Evolutionary conservation across 1,140 invertebrate species (phyloP), one percentile per base, ranked within the genome.

Genomic region (Pseudachorutes palmiensis): DNA sequence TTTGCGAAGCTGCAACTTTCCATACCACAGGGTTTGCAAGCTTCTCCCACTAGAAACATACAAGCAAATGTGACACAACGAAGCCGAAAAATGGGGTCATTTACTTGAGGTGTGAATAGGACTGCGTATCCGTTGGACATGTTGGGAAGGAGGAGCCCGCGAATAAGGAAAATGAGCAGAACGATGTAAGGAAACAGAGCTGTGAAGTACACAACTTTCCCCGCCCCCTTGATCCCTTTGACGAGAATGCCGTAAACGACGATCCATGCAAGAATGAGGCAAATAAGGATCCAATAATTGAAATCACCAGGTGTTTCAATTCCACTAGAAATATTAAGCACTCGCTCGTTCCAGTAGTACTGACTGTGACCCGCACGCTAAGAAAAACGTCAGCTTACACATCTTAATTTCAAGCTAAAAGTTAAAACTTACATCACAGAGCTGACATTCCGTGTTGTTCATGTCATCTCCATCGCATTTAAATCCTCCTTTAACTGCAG

Each of bases 201-300:
- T 9, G 94, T 97, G 5, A 97, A 88, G 74, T 96, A 97, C 30
- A 94, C 91, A 2, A 94, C 90, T 36, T 68, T 61, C 36, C 29
- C 41, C 33, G 19, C 22, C 19, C 14, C 12, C 24, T 58, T 32
- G n/a, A 64, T 22, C n/a, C 32, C 36, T 16, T 97, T 97, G 72
- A 95, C 95, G 87, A 98, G 97, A 80, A 94, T 97, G 80, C 97
- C 85, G 77, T 97, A 98, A 64, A 97, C 92, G 22, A 98, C 81
- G 57, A 95, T 87, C 67, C 67, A 69, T 19, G 71, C 88, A 0
- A 97, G 82, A 2, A 95, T 82, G 26, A 98, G 81, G 26, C 91
- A 91, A 26, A 95, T 75, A 16, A 88, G 92, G 65, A 98, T 94
- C 77, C 94, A 93, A 86, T 90, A 96, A 80, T 97, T 97, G 78